Conservation (phyloP, 2,888 invertebrate species). For the Synanthedon formicaeformis region DNA sequence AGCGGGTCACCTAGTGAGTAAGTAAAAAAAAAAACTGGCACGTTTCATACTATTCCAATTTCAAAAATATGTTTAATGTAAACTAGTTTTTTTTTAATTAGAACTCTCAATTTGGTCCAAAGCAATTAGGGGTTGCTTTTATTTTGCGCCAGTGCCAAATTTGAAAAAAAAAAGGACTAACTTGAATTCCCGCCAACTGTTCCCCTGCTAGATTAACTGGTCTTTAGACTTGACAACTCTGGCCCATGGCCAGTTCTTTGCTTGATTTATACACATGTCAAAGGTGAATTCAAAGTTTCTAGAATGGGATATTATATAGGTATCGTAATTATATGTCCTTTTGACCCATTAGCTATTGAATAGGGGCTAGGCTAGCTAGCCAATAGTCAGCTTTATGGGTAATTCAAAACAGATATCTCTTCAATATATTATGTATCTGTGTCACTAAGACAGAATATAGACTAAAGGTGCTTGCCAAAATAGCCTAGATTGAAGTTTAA, state of each 20-base stretch:
- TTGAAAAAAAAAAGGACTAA: constrained; percentile 32
- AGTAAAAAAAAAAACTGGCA: not conserved
- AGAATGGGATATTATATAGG: not conserved
- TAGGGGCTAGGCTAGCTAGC: too few relatives aligned
- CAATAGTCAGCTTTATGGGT: too few relatives aligned
- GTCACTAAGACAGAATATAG: too few relatives aligned
- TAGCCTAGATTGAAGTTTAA: too few relatives aligned
- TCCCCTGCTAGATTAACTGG: constrained; percentile 53
- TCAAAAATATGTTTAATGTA: not conserved
- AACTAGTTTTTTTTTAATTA: not conserved
- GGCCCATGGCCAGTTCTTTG: constrained; percentile 22
- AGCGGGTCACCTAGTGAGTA: not conserved
- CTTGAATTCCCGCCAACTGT: constrained; percentile 47
- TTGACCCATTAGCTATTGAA: too few relatives aligned
- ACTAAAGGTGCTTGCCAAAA: too few relatives aligned
- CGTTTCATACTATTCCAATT: not conserved
- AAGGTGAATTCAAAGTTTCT: constrained; percentile 4
- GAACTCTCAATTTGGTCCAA: constrained; percentile 37
- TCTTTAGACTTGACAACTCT: constrained; percentile 46
- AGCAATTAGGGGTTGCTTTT: constrained; percentile 54
- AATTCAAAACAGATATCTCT: too few relatives aligned
- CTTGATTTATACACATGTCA: constrained; percentile 32
- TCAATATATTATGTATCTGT: too few relatives aligned
- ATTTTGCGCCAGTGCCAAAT: constrained; percentile 53
- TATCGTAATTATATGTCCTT: not conserved